These are phyloP conservation scores for Bombus terrestris DNA, from an alignment of 1,140 invertebrate genomes.

Conservation along the genomic window DNA sequence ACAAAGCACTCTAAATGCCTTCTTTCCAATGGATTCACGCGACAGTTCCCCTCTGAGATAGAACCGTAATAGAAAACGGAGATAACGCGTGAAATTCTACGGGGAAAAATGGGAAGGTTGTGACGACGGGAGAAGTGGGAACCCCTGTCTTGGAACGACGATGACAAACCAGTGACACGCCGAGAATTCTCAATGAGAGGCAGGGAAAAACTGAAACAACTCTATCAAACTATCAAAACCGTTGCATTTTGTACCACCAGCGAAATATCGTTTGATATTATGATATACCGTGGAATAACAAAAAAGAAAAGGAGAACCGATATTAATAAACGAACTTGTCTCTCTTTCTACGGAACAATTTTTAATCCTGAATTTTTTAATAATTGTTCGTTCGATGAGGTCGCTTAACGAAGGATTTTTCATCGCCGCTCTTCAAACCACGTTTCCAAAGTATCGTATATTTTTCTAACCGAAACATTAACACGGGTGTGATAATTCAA, in stretches of 20 bases:
- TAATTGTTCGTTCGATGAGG: background rate
- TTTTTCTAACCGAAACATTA: background rate
- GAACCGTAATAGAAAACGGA: background rate
- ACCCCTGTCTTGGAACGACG: background rate
- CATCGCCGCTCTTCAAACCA: background rate
- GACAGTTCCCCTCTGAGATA: background rate
- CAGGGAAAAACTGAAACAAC: background rate
- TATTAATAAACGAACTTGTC: too few relatives aligned
- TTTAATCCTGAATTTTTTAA: background rate
- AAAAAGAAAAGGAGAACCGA: background rate
- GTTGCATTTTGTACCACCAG: background rate
- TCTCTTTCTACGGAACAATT: background rate
- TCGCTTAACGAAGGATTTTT: background rate
- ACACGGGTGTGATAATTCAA: background rate
- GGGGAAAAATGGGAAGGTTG: background rate
- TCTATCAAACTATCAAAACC: background rate
- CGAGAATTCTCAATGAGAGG: background rate
- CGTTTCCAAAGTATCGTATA: background rate
- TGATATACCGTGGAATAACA: background rate
- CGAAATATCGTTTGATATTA: background rate
- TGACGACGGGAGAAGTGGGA: background rate
- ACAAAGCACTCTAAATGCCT: background rate
- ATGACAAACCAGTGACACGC: slow-evolving; percentile 2
- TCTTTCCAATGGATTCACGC: background rate
- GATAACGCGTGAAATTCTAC: background rate